Evolutionary conservation across 1,140 invertebrate genomes (phyloP).

Genomic region (Solen grandis): DNA sequence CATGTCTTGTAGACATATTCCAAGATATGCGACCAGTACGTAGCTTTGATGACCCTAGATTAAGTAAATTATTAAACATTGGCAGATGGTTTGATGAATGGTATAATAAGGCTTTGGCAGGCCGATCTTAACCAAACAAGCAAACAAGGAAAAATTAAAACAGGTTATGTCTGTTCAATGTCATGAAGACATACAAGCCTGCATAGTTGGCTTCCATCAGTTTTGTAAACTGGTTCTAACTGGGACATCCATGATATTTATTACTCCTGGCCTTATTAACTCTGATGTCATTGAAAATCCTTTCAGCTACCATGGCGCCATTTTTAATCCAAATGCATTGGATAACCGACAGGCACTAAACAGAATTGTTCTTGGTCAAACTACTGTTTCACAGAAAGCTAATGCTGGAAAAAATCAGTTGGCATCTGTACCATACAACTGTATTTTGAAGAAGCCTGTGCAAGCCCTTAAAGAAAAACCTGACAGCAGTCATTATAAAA

Average conservation of each 20-base stretch:
- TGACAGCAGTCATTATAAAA: too few relatives aligned
- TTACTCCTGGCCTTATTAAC: slow-evolving; percentile 46
- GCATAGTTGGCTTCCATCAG: slow-evolving; percentile 23
- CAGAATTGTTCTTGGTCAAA: slow-evolving; percentile 43
- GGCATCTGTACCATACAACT: background rate
- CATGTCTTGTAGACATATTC: slow-evolving; percentile 29
- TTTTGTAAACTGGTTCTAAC: slow-evolving; percentile 7
- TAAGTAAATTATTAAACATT: slow-evolving; percentile 6
- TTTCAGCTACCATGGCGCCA: slow-evolving; percentile 55
- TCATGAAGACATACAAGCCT: slow-evolving; percentile 46
- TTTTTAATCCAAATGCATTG: slow-evolving; percentile 46
- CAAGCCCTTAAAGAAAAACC: too few relatives aligned
- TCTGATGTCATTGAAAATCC: slow-evolving; percentile 55
- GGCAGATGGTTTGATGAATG: slow-evolving; percentile 12
- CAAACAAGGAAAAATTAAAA: slow-evolving; percentile 20
- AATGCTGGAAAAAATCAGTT: slow-evolving; percentile 21
- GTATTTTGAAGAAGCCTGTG: background rate
- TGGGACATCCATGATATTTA: background rate
- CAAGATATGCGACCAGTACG: slow-evolving; percentile 34
- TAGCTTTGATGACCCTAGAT: background rate
- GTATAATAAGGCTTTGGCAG: background rate
- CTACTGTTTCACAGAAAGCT: slow-evolving; percentile 36
- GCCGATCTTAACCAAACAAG: too few relatives aligned
- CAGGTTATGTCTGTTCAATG: slow-evolving; percentile 40
- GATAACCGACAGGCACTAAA: slow-evolving; percentile 36